Base-by-base conservation (phyloP, 1,140 invertebrate genomes). In the Babylonia areolata region DNA sequence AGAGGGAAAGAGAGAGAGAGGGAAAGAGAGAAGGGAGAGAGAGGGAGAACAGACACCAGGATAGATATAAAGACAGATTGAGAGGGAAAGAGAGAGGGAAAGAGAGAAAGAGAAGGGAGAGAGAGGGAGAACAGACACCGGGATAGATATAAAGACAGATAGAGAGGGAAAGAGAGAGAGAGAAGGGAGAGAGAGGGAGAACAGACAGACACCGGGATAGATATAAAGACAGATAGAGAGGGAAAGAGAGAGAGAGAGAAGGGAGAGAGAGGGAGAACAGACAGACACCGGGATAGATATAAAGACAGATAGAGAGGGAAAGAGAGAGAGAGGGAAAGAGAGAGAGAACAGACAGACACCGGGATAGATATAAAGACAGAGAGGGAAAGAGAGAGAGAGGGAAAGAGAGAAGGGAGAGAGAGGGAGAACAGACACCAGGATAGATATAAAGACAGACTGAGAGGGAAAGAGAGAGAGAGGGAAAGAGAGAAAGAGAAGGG, bases 81-180 rank as follows among this genome's bases (percentile, higher is more conserved):
- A n/a, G n/a, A n/a, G n/a, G n/a, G n/a, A n/a, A n/a, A n/a, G n/a
- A 51, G 9, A 51, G 9, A 51, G 46, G 20, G 46, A 51, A 20
- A 51, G 46, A 20, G 46, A 51, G 46, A 51, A 20, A 51, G 46
- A 51, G 46, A 51, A 11, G 20, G 46, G 6, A 20, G 20, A 20
- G 20, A 20, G 46, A 20, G 20, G 46, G 20, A 20, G 20, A 20
- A 51, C 9, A 51, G 46, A 51, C 9, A 51, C 9, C 6, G 46
- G 20, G 46, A 51, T 6, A 51, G 46, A 51, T 6, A 51, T 6
- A 51, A 20, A 51, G 46, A n/a, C n/a, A n/a, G n/a, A n/a, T n/a
- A n/a, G n/a, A n/a, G 64, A 73, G 71, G 23, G 28, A 73, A 31
- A 73, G 71, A 73, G 71, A 73, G 71, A 73, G 71, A 73, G 71